Base-by-base conservation (phyloP, 2,797 vertebrate species). In the Caiman crocodilus region DNA sequence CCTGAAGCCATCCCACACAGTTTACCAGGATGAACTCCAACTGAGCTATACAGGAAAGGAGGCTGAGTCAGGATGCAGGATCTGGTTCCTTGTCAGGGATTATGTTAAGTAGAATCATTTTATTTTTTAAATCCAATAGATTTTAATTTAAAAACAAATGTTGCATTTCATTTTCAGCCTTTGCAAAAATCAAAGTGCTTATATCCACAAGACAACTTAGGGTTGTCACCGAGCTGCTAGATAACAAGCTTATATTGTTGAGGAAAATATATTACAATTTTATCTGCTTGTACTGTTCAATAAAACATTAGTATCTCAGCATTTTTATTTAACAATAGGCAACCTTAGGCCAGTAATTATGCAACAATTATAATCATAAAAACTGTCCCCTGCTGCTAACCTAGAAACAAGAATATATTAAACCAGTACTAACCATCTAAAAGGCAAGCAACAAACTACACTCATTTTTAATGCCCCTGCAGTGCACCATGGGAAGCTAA, bases 401-500 rank as follows among this genome's bases (percentile, higher is more conserved):
- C 98, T 97, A 97, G 97, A 96, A 98, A 98, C 94, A 97, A 84
- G 97, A 98, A 98, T 98, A 98, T 97, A 98, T 98, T 98, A 98
- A 98, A 97, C 95, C 79, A 91, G 93, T 95, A 84, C 96, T 95
- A 96, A 93, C 96, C 96, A 91, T 96, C 96, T 95, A 97, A 97
- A 97, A 98, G 95, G 93, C 95, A 93, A 97, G 97, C 97, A 95
- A 97, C 94, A 96, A 97, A 96, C 97, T 94, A 97, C 95, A 95
- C 96, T 98, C 97, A 97, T 98, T 98, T 98, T 98, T 97, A 98
- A 98, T 97, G 96, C 97, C 95, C 98, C 98, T 96, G 98, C 98
- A 97, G 98, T 98, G 98, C 98, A 98, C 98, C 97, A 98, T 97
- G 97, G 98, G 98, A 98, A 98, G 97, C 98, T 97, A 98, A 98